These are phyloP conservation scores for Nematostella vectensis DNA, from an alignment of 92 coral and sea anemone genomes.

Conservation along the genomic window DNA sequence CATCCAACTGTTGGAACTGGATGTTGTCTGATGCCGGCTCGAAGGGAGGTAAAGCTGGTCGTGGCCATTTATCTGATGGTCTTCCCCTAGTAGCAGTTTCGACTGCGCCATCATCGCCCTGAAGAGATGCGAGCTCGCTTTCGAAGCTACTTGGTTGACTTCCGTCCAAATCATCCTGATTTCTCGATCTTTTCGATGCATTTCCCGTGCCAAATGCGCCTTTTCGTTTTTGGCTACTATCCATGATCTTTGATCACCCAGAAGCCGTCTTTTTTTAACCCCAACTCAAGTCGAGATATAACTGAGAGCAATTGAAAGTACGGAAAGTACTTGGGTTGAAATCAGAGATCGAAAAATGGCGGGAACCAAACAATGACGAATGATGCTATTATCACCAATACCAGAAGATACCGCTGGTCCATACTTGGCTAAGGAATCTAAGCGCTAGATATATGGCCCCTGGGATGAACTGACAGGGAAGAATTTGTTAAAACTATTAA, in stretches of 20 bases:
- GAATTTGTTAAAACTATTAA: no score
- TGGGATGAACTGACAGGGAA: no score
- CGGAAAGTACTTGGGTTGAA: no score
- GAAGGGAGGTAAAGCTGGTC: constrained; percentile 64
- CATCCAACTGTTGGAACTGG: constrained; percentile 90
- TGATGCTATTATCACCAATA: constrained; percentile 2
- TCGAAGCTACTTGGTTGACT: constrained; percentile 72
- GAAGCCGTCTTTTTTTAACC: no score
- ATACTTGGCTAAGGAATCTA: no score
- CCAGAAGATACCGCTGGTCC: no score
- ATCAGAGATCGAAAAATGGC: constrained; percentile 73
- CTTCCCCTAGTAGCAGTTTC: constrained; percentile 3
- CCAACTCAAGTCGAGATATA: no score
- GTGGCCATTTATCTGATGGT: constrained; percentile 56
- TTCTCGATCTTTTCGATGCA: constrained; percentile 65
- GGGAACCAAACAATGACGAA: constrained; percentile 18
- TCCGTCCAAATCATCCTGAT: constrained; percentile 28
- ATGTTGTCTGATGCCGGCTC: constrained; percentile 57
- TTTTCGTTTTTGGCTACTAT: constrained; percentile 62
- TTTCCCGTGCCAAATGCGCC: constrained; percentile 33
- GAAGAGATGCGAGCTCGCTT: constrained; percentile 66
- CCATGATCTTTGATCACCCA: constrained; percentile 35
- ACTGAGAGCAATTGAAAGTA: no score
- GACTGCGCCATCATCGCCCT: constrained; percentile 2
- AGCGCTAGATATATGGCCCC: no score